Evolutionary conservation across 2,888 invertebrate genomes (phyloP), one percentile per base, ranked within the genome.

Genomic region (Strigamia maritima): DNA sequence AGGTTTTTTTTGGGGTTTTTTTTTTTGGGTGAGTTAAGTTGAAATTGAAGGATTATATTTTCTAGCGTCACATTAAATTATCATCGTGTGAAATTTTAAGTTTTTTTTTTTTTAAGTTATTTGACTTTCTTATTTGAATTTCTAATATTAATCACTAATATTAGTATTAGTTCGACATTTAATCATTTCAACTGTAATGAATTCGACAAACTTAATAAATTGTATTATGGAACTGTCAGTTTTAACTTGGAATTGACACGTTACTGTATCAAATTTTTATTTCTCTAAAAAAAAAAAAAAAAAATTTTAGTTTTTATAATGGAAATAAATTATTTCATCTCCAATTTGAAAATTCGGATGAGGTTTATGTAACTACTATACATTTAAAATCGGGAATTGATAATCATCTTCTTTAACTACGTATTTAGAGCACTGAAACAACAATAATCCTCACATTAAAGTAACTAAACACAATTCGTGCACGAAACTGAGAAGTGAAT

Each of bases 251-350:
- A 49, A 4, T 35, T 49, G 49, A 49, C 49, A 49, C 40, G 40
- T 40, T 19, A 10, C 7, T 49, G 16, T 49, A 49, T 14, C 16
- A 7, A 16, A 49, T 49, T 49, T 49, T n/a, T n/a, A n/a, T n/a
- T n/a, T n/a, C n/a, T n/a, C n/a, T n/a, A n/a, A n/a, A n/a, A n/a
- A n/a, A n/a, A n/a, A n/a, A n/a, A n/a, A n/a, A n/a, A n/a, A n/a
- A 35, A 35, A 35, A 35, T 35, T 35, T 35, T 35, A 35, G 4
- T 35, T 35, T 10, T n/a, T n/a, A n/a, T n/a, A 49, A 49, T 14
- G 49, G 49, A 49, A 49, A 49, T 49, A 49, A 49, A 49, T 49
- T 49, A 49, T 49, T 49, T 49, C 49, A 35, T 49, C 49, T 49
- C 19, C 6, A 19, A 49, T 19, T n/a, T 49, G 49, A 49, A 10